Percentiles rank a stretch among this genome's conserved stretches.
Conservation (phyloP, 2,113 vertebrate genomes). For the Dipodomys stephensi region DNA sequence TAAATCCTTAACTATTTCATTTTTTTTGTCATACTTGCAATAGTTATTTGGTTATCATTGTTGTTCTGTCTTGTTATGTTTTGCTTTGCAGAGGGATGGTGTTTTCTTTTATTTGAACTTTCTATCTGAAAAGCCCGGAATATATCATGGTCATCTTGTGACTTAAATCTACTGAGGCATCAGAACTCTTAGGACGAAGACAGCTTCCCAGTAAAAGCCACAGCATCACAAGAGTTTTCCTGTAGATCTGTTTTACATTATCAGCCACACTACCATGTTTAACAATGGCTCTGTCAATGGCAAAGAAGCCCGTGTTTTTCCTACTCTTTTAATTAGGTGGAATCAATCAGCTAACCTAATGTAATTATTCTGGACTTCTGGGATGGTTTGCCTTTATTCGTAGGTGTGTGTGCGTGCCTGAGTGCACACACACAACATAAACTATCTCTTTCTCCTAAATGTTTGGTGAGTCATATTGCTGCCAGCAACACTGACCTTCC, state of each 20-base stretch:
- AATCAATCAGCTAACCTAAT: not conserved
- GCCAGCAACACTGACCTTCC: not conserved
- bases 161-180: conserved; percentile 10
- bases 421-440: not conserved
- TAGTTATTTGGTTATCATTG: too few relatives aligned
- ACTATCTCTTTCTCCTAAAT: not conserved
- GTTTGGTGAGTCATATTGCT: conserved; percentile 1
- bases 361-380: not conserved
- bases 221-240: conserved; percentile 36
- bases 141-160: not conserved
- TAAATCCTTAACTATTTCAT: not conserved
- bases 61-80: too few relatives aligned
- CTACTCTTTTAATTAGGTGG: not conserved
- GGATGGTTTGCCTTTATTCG: not conserved
- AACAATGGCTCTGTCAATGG: conserved; percentile 23
- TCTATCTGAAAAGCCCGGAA: conserved; percentile 9
- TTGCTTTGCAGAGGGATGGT: too few relatives aligned
- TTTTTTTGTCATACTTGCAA: not conserved
- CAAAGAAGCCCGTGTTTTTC: not conserved
- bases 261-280: not conserved
- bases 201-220: conserved; percentile 21
- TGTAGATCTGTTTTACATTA: not conserved
- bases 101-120: conserved; percentile 31
- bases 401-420: not conserved
- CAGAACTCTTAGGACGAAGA: not conserved